Evolutionary conservation across 2,113 vertebrate species (phyloP), one percentile per base, ranked within the genome.

Genomic region (Gulo gulo): DNA sequence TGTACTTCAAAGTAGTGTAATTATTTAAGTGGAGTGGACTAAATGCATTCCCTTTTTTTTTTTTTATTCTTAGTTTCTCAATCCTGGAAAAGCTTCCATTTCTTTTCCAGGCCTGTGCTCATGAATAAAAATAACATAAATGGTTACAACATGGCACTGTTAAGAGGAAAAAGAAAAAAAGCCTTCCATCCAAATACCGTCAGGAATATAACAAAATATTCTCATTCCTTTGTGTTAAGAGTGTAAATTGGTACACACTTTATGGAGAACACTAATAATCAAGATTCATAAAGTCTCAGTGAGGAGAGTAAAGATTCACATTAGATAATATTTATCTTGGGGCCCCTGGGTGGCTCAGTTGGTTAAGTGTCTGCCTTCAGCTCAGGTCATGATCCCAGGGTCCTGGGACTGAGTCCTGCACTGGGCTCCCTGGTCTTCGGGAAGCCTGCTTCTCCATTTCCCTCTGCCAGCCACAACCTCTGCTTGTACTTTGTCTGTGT

Each of bases 1-100:
- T 88, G 31, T 80, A 83, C 52, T 94, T 98, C 91, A 90, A 71
- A 94, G 42, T 36, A 74, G 34, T 26, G 42, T 2, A 84, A 45
- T 52, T 71, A 71, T 79, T 94, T 92, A 92, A 65, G 65, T 34
- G 21, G 63, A 55, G 52, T 55, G 16, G 23, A 92, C 31, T 76
- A 91, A 84, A 92, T 65, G 34, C 29, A 94, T 57, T 91, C 47
- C 67, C 86, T 36, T 74, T 91, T 95, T 86, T 91, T 95, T 86
- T 57, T 85, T 87, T 91, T 83, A 83, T 74, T 82, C 79, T 79
- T 80, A 45, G 69, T 76, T 95, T 94, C 57, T 92, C 89, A 81
- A 91, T 59, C 63, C 73, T 29, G 31, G 55, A 69, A 83, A 87
- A 52, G 50, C 57, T 82, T 94, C 39, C 31, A 85, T 52, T 5